Base-by-base conservation (phyloP, 2,888 invertebrate species). In the Eupeodes latifasciatus region DNA sequence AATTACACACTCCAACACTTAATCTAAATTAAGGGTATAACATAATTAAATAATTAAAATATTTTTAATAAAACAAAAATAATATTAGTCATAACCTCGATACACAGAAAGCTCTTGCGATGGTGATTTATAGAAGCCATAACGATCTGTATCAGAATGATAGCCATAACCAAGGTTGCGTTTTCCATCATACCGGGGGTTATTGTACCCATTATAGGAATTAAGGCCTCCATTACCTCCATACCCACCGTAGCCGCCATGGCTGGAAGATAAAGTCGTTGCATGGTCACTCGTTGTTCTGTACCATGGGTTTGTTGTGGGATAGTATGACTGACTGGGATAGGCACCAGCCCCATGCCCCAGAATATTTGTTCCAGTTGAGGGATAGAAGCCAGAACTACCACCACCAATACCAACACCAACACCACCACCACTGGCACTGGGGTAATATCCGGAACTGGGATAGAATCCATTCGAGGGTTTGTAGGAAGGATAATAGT, bases 111-210 rank as follows among this genome's bases (percentile, higher is more conserved):
- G 81, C 36, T 72, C 51, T 53, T 85, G 69, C 14, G 85, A 81
- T 49, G 87, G 85, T 4, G 81, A 86, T 71, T 75, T 88, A 66
- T 83, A 89, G 1, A 93, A 90, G 11, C 93, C 93, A 90, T 91
- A 92, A 44, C 91, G 91, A 90, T 93, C 92, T 61, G 93, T 92
- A 59, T 91, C 91, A 11, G 91, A 85, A 79, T 95, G 94, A 91
- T 95, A 95, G 61, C 95, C 95, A 90, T 94, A 95, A n/a, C 95
- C 95, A 44, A 95, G 93, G 92, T 95, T 95, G 74, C 95, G 94
- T 47, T 93, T 94, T 7, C 95, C 95, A 91, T 93, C 93, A 90
- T 95, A 95, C 88, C 92, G 92, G 0, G 95, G 94, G 91, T 94
- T 95, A 91, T 94, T 95, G 91, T 95, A 95, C 9, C 95, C 95